Percentiles rank a stretch among this genome's conserved stretches.
Evolutionary conservation across 2,888 invertebrate species (phyloP).

Genomic region (Plutella xylostella): DNA sequence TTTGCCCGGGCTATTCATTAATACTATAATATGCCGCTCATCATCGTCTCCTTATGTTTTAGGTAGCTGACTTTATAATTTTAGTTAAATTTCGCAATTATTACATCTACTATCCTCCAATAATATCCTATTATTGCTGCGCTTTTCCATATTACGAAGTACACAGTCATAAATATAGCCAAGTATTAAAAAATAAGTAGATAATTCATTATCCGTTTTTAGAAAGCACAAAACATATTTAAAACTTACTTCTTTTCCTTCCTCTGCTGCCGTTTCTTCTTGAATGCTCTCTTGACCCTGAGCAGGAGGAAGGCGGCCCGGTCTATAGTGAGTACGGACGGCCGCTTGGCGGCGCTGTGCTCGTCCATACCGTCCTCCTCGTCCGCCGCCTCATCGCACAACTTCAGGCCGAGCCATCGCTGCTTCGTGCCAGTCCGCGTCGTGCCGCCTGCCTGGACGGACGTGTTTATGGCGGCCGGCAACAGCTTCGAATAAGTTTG

Average conservation of each 20-base stretch:
- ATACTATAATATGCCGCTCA: too few species aligned
- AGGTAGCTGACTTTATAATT: too few species aligned
- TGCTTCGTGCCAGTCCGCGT: slow-evolving; percentile 56
- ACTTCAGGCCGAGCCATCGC: slow-evolving; percentile 67
- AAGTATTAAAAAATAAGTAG: too few species aligned
- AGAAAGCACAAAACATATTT: background rate
- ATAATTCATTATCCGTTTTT: too few species aligned
- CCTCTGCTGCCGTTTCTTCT: slow-evolving; percentile 88
- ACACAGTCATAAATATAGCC: too few species aligned
- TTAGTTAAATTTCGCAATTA: too few species aligned
- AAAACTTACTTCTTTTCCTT: slow-evolving; percentile 86
- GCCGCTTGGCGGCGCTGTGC: slow-evolving; percentile 63
- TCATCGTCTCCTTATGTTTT: too few species aligned
- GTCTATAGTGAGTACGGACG: slow-evolving; percentile 84
- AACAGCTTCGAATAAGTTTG: background rate
- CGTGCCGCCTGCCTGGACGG: slow-evolving; percentile 25
- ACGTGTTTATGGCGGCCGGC: slow-evolving; percentile 17
- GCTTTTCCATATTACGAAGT: too few species aligned
- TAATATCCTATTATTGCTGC: too few species aligned
- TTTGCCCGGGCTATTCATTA: too few species aligned
- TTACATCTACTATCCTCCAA: too few species aligned
- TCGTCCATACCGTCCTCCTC: slow-evolving; percentile 58
- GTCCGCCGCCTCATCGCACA: slow-evolving; percentile 59
- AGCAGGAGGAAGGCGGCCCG: slow-evolving; percentile 89
- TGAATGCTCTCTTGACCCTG: slow-evolving; percentile 89